Percentiles rank a stretch among this genome's conserved stretches.
Evolutionary conservation across 2,797 vertebrate species (phyloP).

Genomic region (Podarcis siculus): DNA sequence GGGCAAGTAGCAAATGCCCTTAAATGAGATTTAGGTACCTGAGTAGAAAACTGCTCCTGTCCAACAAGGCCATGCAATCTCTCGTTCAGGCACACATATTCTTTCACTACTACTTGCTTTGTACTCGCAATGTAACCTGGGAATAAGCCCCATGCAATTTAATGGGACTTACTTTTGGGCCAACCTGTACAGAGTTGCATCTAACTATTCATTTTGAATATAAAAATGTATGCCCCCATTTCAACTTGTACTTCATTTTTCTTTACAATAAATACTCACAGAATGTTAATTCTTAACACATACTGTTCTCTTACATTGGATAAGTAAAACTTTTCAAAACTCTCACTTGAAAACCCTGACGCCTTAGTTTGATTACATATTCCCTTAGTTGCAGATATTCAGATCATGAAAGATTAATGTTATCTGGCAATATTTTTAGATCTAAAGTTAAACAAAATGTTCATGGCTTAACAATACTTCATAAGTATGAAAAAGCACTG

Average conservation of each 20-base stretch:
- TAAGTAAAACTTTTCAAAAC: not conserved
- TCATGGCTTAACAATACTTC: not conserved
- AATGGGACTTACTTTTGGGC: too few species aligned
- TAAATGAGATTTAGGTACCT: not conserved
- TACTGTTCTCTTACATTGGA: not conserved
- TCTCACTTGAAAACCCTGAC: not conserved
- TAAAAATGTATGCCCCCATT: not conserved
- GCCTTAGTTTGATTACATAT: not conserved
- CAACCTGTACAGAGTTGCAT: too few species aligned
- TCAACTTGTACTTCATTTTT: not conserved
- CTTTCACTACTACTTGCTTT: not conserved
- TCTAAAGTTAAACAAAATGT: not conserved
- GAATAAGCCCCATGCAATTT: too few species aligned
- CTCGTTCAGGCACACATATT: not conserved
- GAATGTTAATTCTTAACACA: not conserved
- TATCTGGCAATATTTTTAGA: not conserved
- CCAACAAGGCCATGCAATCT: not conserved
- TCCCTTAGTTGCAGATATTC: not conserved
- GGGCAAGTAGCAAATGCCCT: not conserved
- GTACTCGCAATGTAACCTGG: too few species aligned
- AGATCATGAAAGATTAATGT: not conserved
- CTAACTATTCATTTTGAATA: too few species aligned
- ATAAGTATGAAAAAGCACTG: not conserved
- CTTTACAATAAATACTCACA: not conserved
- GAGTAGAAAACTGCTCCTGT: not conserved